phyloP scores from a whole-genome alignment of 2,797 vertebrate species.

The Gorsachius magnificus region DNA sequence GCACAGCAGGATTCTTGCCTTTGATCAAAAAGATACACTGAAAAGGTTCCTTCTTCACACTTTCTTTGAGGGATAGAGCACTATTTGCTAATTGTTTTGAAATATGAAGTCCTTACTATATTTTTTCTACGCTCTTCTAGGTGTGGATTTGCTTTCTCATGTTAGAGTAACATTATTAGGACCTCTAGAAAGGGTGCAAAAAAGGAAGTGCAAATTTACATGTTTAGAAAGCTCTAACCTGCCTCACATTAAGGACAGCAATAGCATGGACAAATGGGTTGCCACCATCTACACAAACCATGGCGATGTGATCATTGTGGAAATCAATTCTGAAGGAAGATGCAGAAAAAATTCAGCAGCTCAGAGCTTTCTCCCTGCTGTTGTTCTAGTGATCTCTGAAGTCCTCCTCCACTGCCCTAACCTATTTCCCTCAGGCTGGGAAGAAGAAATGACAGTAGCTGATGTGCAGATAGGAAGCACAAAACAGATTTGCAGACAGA shows the following conservation, averaged over 20 bases:
- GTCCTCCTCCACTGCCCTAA: background rate
- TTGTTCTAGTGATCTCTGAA: background rate
- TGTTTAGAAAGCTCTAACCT: background rate
- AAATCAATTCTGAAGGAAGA: background rate
- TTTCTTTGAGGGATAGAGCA: background rate
- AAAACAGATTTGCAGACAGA: background rate
- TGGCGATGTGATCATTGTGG: too few relatives aligned
- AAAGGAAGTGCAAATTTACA: background rate
- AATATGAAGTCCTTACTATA: background rate
- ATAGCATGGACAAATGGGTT: background rate
- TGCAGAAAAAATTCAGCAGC: background rate
- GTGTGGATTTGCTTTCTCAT: background rate
- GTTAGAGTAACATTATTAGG: background rate
- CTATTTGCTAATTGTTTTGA: background rate
- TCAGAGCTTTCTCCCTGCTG: background rate
- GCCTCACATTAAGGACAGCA: accelerated
- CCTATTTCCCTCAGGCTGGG: background rate
- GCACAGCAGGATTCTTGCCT: background rate
- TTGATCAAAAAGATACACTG: background rate
- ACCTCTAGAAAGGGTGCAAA: background rate
- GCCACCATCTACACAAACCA: background rate
- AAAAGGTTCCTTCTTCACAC: background rate
- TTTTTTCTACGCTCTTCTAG: background rate
- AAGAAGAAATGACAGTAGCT: background rate
- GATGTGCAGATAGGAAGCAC: background rate